phyloP scores from a whole-genome alignment of 1,140 invertebrate species.

The Bursaphelenchus mucronatus region DNA sequence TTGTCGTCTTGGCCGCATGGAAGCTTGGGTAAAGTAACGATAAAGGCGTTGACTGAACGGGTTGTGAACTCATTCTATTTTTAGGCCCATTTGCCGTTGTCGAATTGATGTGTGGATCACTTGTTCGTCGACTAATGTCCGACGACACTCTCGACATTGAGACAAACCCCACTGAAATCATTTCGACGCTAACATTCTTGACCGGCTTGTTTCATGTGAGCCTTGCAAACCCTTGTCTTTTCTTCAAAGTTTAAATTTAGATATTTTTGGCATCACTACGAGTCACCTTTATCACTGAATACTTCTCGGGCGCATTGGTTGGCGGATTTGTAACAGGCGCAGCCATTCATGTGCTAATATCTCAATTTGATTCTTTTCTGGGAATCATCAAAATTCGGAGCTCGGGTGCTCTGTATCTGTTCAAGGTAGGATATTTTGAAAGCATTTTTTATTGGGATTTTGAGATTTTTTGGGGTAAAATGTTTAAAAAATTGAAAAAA shows the following conservation, averaged over 20 bases:
- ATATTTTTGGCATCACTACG: conserved; percentile 49
- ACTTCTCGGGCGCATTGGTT: conserved; percentile 48
- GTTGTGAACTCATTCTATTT: not conserved
- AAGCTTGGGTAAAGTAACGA: conserved; percentile 1
- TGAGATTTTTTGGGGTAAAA: no score
- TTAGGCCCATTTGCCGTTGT: conserved; percentile 13
- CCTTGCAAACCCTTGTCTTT: not conserved
- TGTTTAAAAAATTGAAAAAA: no score
- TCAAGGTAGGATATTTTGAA: conserved; percentile 6
- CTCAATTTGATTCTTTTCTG: conserved; percentile 48
- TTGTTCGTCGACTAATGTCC: conserved; percentile 19
- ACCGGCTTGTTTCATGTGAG: conserved; percentile 11
- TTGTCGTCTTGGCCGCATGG: conserved; percentile 19
- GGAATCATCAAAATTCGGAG: conserved; percentile 30
- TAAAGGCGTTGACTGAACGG: not conserved
- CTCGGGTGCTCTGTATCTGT: conserved; percentile 27
- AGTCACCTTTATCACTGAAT: conserved; percentile 51
- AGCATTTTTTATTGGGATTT: no score
- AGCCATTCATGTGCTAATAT: conserved; percentile 46
- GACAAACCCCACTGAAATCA: conserved; percentile 4
- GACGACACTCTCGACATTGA: conserved; percentile 8
- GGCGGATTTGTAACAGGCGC: conserved; percentile 53
- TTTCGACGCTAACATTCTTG: conserved; percentile 14
- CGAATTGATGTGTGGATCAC: conserved; percentile 24
- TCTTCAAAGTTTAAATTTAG: conserved; percentile 28